Evolutionary conservation across 1,140 invertebrate genomes (phyloP).

Genomic region (Drosophila gunungcola): DNA sequence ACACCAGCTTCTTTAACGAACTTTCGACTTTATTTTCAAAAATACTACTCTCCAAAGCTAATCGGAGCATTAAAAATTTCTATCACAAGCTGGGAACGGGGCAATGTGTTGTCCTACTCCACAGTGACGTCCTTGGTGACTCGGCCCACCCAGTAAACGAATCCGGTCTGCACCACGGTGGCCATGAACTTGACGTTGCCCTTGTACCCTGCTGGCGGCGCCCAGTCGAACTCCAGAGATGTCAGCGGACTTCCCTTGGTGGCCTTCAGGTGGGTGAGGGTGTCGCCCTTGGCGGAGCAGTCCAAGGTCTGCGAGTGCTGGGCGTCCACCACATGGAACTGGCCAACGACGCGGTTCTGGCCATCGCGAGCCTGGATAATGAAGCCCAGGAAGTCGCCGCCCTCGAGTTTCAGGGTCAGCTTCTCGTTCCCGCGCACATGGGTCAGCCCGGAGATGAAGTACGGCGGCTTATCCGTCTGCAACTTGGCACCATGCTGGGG

Average conservation of each 20-base stretch:
- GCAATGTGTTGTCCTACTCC: conserved; percentile 45
- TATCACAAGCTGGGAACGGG: conserved; percentile 60
- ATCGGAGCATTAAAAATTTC: conserved; percentile 31
- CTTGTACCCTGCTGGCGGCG: conserved; percentile 74
- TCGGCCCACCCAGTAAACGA: conserved; percentile 85
- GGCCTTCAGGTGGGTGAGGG: conserved; percentile 83
- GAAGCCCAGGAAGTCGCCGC: conserved; percentile 72
- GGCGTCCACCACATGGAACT: conserved; percentile 64
- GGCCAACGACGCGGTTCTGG: conserved; percentile 69
- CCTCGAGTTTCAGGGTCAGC: conserved; percentile 61
- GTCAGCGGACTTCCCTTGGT: conserved; percentile 61
- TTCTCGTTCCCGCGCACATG: conserved; percentile 56
- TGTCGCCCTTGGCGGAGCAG: conserved; percentile 64
- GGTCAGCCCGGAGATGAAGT: conserved; percentile 50
- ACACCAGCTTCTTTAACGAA: conserved; percentile 8
- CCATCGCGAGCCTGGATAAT: conserved; percentile 76
- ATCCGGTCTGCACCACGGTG: conserved; percentile 84
- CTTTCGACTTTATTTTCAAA: conserved; percentile 58
- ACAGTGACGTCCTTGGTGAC: conserved; percentile 72
- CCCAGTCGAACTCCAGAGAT: conserved; percentile 73
- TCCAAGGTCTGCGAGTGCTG: conserved; percentile 67
- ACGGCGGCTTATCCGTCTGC: conserved; percentile 64
- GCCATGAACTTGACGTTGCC: conserved; percentile 84
- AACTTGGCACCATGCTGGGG: conserved; percentile 72
- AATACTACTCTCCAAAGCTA: conserved; percentile 60